These are phyloP conservation scores for Otolemur crassicaudatus DNA, from an alignment of 2,797 vertebrate species.

Conservation along the genomic window DNA sequence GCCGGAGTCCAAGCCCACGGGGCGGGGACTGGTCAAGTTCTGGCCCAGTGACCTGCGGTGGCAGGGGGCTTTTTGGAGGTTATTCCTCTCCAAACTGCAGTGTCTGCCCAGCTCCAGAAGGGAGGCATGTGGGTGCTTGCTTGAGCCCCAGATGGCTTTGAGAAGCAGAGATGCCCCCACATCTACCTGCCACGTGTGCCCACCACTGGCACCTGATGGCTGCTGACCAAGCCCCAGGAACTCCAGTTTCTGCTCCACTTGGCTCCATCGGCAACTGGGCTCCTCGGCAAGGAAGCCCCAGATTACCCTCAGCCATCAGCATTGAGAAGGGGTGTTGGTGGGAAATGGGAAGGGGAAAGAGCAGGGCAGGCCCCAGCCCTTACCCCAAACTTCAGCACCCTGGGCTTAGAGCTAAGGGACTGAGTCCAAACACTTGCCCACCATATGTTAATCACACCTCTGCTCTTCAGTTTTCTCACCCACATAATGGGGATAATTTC, in stretches of 20 bases:
- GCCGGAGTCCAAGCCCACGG: background rate
- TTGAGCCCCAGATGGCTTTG: background rate
- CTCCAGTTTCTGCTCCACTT: background rate
- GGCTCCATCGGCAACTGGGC: background rate
- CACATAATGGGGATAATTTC: background rate
- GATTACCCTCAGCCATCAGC: background rate
- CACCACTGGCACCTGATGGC: background rate
- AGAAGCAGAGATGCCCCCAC: background rate
- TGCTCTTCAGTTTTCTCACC: slow-evolving; percentile 26
- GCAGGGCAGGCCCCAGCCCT: background rate
- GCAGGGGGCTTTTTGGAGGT: background rate
- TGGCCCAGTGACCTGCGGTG: background rate
- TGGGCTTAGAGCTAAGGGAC: background rate
- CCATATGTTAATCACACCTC: background rate
- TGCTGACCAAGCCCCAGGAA: background rate
- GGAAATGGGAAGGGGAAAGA: background rate
- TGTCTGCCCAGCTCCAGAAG: background rate
- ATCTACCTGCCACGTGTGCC: slow-evolving; percentile 33
- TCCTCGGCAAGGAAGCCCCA: background rate
- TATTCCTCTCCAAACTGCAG: background rate
- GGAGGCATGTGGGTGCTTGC: background rate
- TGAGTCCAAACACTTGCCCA: background rate
- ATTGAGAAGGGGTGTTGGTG: background rate
- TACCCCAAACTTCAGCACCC: background rate
- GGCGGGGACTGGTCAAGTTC: background rate